Evolutionary conservation across 2,797 vertebrate genomes (phyloP).

Genomic region (Falco biarmicus): DNA sequence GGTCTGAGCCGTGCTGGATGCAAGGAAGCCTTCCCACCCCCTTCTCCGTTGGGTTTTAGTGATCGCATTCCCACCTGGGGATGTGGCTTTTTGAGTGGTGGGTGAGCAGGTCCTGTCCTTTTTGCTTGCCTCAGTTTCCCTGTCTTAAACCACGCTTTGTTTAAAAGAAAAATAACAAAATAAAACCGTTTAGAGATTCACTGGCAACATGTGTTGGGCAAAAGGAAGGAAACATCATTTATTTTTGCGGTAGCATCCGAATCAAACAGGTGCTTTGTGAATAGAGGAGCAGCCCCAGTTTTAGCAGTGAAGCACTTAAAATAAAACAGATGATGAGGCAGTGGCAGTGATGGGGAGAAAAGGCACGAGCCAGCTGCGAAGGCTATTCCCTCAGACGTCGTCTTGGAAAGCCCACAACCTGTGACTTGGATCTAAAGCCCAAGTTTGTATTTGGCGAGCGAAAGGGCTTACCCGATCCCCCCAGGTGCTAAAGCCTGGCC

Average conservation of each 20-base stretch:
- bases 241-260: rapidly evolving
- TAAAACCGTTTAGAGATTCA: background rate
- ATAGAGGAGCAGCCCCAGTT: background rate
- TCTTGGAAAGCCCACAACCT: background rate
- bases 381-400: rapidly evolving
- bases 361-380: background rate
- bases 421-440: background rate
- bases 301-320: background rate
- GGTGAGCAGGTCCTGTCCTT: background rate
- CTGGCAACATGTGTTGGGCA: rapidly evolving
- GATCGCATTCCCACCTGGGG: rapidly evolving
- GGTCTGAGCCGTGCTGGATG: background rate
- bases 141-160: background rate
- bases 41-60: background rate
- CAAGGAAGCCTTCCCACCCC: background rate
- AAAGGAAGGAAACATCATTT: background rate
- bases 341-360: background rate
- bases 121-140: background rate
- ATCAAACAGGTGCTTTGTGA: background rate
- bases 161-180: background rate
- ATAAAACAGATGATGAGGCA: background rate
- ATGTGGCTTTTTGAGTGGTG: background rate
- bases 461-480: background rate
- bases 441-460: background rate
- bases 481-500: background rate